Conservation (phyloP, 2,113 vertebrate species). For the Salvator merianae region DNA sequence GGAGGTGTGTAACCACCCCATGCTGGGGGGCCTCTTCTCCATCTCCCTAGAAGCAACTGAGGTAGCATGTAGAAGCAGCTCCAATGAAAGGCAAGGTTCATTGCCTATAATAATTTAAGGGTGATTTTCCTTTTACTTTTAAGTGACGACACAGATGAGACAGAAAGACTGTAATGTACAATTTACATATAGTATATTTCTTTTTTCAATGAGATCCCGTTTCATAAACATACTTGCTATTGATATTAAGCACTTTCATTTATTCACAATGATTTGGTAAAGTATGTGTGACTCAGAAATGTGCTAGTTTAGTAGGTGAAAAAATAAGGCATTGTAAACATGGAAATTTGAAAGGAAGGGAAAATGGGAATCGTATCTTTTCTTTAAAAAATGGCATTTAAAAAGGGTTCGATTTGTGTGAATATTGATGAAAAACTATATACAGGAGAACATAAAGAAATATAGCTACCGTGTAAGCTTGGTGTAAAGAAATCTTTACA, state of each 20-base stretch:
- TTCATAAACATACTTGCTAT: not conserved
- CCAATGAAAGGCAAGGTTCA: no score
- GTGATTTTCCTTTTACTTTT: no score
- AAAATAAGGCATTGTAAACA: slow-evolving; percentile 1
- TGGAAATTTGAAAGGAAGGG: not conserved
- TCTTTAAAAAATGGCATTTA: not conserved
- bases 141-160: no score
- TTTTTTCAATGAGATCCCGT: not conserved
- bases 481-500: not conserved
- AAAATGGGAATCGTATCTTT: slow-evolving; percentile 11
- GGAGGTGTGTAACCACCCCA: no score
- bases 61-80: no score
- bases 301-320: not conserved
- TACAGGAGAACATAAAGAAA: not conserved
- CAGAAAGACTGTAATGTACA: not conserved
- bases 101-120: no score
- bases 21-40: no score
- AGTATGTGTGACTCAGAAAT: slow-evolving; percentile 6
- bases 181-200: not conserved
- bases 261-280: slow-evolving; percentile 27
- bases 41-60: no score
- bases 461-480: slow-evolving; percentile 9
- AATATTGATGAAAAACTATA: slow-evolving; percentile 5
- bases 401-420: slow-evolving; percentile 8
- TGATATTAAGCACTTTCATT: slow-evolving; percentile 1